A percentile compares a stretch with the other conserved stretches of the same genome.
Conservation (phyloP, 1,140 invertebrate species). For the Gonatopus flavifemur region DNA sequence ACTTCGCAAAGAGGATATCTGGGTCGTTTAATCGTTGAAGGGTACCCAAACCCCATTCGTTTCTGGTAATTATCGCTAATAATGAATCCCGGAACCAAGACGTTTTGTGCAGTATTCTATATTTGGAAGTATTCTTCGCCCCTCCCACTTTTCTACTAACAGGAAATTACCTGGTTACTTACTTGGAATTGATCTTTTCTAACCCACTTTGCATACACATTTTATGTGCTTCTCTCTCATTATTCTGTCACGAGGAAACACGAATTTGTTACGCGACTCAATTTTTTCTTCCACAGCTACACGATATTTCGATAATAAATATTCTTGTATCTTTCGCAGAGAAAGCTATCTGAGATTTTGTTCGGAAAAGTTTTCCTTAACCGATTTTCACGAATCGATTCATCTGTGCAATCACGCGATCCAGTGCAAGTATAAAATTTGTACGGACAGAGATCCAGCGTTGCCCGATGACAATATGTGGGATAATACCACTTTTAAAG, state of each 20-base stretch:
- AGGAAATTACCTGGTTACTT: constrained; percentile 16
- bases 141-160: constrained; percentile 9
- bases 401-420: constrained; percentile 94
- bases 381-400: constrained; percentile 90
- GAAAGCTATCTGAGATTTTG: constrained; percentile 92
- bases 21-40: constrained; percentile 1
- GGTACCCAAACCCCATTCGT: background rate
- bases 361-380: constrained; percentile 84
- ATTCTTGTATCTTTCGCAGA: constrained; percentile 54
- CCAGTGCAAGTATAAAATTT: constrained; percentile 88
- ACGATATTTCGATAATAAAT: background rate
- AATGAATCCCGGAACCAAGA: background rate
- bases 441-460: constrained; percentile 69
- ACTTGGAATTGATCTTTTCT: constrained; percentile 26
- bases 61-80: constrained; percentile 17
- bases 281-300: too few relatives aligned
- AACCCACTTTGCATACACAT: constrained; percentile 27
- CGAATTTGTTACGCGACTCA: too few relatives aligned
- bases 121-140: constrained; percentile 7
- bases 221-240: background rate
- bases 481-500: constrained; percentile 52
- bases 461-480: constrained; percentile 73
- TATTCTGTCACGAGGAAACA: too few relatives aligned
- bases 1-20: constrained; percentile 5
- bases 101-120: background rate